Base-by-base conservation (phyloP, 2,797 vertebrate genomes). In the Crenuchus spilurus region DNA sequence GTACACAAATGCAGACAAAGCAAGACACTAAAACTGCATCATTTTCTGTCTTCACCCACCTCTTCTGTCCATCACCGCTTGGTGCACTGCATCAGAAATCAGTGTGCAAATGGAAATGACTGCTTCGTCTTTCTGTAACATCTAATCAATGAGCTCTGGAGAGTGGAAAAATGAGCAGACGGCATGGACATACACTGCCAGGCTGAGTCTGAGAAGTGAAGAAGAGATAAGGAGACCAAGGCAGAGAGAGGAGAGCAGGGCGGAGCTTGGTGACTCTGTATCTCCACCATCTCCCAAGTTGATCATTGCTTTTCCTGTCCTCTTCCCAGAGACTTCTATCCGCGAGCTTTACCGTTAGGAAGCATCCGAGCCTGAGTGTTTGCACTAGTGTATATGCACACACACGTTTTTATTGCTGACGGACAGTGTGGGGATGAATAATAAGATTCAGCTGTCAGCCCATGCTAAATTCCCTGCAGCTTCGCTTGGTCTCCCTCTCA, bases 41-140 rank as follows among this genome's bases (percentile, higher is more conserved):
- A 24, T 4, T 2, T n/a, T 57, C 26, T 14, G 3, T 35, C 26
- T 57, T 69, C 55, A 18, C 49, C 39, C 18, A 4, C 26, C 13
- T 35, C 31, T 26, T 30, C 58, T 55, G 60, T 20, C 54, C 46
- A 49, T 80, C 60, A 57, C 18, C 5, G 4, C 24, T 39, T 16
- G 3, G 22, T 80, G 55, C 78, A 77, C 82, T 80, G 69, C 75
- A 73, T 73, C 84, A 87, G 79, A 73, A 76, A 85, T 84, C 71
- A 2, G 74, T 46, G 78, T 35, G 44, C 81, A 86, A 81, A 80
- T 85, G 80, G 89, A 87, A 90, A 84, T 16, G 48, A 76, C 68
- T 71, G 44, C 79, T 82, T 87, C 83, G 82, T 77, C 85, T 90
- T 88, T 85, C 80, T 81, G 57, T 72, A 82, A 51, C 70, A n/a